A percentile compares a stretch with the other conserved stretches of the same genome.
phyloP scores from a whole-genome alignment of 2,113 vertebrate genomes.

The Brachyhypopomus gauderio region DNA sequence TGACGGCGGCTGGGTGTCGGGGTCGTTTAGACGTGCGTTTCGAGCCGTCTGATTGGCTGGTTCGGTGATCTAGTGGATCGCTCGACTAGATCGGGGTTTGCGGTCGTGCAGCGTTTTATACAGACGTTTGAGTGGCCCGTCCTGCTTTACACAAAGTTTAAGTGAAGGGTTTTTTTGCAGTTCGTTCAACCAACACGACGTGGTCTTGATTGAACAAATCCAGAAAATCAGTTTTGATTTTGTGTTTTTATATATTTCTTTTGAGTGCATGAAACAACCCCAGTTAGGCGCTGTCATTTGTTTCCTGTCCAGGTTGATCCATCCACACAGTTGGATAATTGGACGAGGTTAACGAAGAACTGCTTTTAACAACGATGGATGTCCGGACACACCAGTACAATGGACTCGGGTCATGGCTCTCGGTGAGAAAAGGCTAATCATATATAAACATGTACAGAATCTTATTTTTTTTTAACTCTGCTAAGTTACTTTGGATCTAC shows the following conservation, averaged over 20 bases:
- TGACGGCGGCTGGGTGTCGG: too few species aligned
- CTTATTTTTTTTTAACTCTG: not conserved
- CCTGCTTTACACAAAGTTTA: too few species aligned
- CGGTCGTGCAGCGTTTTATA: too few species aligned
- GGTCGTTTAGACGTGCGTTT: too few species aligned
- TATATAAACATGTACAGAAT: not conserved
- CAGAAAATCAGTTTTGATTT: not conserved
- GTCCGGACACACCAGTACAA: not conserved
- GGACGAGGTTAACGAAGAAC: not conserved
- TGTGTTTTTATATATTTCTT: not conserved
- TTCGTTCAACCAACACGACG: too few species aligned
- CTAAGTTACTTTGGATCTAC: too few species aligned
- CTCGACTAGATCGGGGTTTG: too few species aligned
- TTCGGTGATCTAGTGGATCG: too few species aligned
- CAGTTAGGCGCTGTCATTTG: not conserved
- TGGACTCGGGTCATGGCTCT: not conserved
- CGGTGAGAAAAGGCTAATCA: conserved; percentile 23
- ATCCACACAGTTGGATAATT: not conserved
- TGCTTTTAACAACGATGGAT: conserved; percentile 28
- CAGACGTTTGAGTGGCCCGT: too few species aligned
- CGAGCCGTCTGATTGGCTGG: too few species aligned
- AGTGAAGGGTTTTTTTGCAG: too few species aligned
- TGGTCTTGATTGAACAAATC: too few species aligned
- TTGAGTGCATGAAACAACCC: not conserved
- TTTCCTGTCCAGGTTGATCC: not conserved